A percentile compares a stretch with the other conserved stretches of the same genome.
Conservation (phyloP, 2,113 vertebrate species). For the Ellobius talpinus region DNA sequence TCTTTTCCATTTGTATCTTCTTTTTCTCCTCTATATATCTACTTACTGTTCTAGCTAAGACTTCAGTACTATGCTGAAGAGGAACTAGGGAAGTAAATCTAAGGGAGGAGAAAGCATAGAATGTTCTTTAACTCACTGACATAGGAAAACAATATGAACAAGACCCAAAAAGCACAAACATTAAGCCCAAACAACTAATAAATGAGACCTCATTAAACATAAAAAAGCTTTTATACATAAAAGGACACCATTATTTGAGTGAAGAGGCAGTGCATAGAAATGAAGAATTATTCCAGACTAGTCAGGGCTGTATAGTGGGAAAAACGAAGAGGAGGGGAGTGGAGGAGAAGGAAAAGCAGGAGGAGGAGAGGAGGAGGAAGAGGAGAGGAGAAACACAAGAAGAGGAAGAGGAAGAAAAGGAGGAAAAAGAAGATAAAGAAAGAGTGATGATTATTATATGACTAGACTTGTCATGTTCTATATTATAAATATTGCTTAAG, state of each 20-base stretch:
- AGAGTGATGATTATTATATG: not conserved
- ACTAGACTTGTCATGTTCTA: not conserved
- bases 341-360: too few relatives aligned
- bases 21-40: not conserved
- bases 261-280: not conserved
- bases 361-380: too few relatives aligned
- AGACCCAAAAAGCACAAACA: not conserved
- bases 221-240: not conserved
- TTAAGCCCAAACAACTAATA: not conserved
- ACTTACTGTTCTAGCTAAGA: not conserved
- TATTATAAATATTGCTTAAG: not conserved
- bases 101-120: not conserved
- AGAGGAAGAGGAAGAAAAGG: too few relatives aligned
- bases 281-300: not conserved
- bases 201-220: not conserved
- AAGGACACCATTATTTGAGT: not conserved
- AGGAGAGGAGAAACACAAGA: too few relatives aligned
- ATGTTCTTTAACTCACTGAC: not conserved
- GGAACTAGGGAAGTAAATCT: not conserved
- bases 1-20: not conserved
- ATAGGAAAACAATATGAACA: not conserved
- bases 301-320: not conserved
- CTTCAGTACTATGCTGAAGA: not conserved
- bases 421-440: not conserved
- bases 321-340: accelerated